phyloP scores from a whole-genome alignment of 2,113 vertebrate species.

The Thalassoma bifasciatum region DNA sequence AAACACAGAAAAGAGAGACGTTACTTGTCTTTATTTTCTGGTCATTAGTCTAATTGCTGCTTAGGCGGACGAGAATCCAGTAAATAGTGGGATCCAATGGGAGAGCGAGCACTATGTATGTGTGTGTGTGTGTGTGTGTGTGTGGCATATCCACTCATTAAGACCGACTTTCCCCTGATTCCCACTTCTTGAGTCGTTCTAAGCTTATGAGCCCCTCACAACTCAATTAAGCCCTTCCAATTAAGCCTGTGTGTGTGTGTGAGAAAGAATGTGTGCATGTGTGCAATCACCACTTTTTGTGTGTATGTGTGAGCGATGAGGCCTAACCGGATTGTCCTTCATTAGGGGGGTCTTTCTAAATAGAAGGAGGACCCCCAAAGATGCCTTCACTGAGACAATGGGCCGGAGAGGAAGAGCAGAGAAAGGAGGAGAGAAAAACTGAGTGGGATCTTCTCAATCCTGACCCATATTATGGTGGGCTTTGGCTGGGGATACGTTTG shows the following conservation, averaged over 20 bases:
- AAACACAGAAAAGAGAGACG: slow-evolving; percentile 34
- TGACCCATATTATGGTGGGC: slow-evolving; percentile 80
- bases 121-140: slow-evolving; percentile 48
- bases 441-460: slow-evolving; percentile 78
- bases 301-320: slow-evolving; percentile 44
- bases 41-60: slow-evolving; percentile 78
- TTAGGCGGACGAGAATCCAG: slow-evolving; percentile 47
- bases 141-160: slow-evolving; percentile 74
- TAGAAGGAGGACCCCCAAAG: slow-evolving; percentile 76
- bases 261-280: slow-evolving; percentile 15
- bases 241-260: slow-evolving; percentile 70
- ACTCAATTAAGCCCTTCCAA: slow-evolving; percentile 82
- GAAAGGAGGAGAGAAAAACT: slow-evolving; percentile 58
- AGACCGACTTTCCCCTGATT: slow-evolving; percentile 75
- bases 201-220: slow-evolving; percentile 81
- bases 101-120: slow-evolving; percentile 36
- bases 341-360: slow-evolving; percentile 80
- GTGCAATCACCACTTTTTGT: slow-evolving; percentile 18
- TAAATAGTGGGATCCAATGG: slow-evolving; percentile 56
- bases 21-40: slow-evolving; percentile 59
- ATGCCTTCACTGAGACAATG: slow-evolving; percentile 78
- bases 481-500: slow-evolving; percentile 72
- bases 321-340: slow-evolving; percentile 85
- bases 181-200: slow-evolving; percentile 74
- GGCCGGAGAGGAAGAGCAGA: slow-evolving; percentile 68